Base-by-base conservation (phyloP, 2,888 invertebrate species). In the Operophtera brumata region DNA sequence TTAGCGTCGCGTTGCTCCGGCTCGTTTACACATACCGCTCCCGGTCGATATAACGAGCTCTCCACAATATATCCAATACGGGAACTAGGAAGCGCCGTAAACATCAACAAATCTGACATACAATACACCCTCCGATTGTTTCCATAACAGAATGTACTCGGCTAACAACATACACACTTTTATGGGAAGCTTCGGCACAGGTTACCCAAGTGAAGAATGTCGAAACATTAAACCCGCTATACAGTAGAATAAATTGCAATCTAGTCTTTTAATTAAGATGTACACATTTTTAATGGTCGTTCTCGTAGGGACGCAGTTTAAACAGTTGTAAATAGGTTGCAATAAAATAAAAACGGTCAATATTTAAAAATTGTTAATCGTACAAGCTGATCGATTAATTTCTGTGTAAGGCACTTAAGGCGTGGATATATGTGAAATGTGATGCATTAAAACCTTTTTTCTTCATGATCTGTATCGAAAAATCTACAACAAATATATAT, bases 11-110 rank as follows among this genome's bases (percentile, higher is more conserved):
- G 81, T 79, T 76, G 73, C 80, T 77, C 82, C 77, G 77, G 78
- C 81, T 85, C 86, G 88, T 87, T 87, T 87, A 87, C 89, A 88
- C 86, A 86, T 83, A 83, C 86, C 84, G 82, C 82, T 80, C 80
- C 80, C 73, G 80, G 77, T 77, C 69, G 76, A 77, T 78, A 77
- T 86, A 87, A 87, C 86, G 82, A 87, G 82, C 73, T 62, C 67
- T 59, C 67, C 54, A 52, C 58, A 54, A 74, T 78, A 80, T 75
- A 76, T 72, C 85, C 79, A 79, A 82, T 82, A 83, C 79, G 80
- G 77, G 73, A 71, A 81, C 77, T 72, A 83, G 85, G 84, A 86
- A 87, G 78, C 73, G 70, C 71, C 70, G 78, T 83, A 84, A 82
- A 82, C 79, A 77, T 75, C 70, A 74, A 77, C 79, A 77, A 78